These are phyloP conservation scores for Phrynocephalus vlangalii DNA, from an alignment of 2,797 vertebrate genomes.

Conservation along the genomic window DNA sequence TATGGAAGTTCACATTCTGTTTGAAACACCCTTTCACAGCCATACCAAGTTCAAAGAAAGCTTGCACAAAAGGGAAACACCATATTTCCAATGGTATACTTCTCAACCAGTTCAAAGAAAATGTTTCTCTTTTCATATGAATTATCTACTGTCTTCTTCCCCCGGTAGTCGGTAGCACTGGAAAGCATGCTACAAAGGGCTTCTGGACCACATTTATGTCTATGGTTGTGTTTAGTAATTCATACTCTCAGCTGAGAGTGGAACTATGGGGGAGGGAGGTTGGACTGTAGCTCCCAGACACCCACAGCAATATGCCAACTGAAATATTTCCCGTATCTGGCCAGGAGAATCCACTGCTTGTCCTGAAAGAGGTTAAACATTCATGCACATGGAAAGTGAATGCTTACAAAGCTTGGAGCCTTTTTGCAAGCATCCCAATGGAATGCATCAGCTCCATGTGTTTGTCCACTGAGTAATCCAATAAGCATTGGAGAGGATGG, in stretches of 20 bases:
- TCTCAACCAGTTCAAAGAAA: conserved; percentile 4
- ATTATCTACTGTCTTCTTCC: neutral
- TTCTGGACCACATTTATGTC: too few species aligned
- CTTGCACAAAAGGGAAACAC: neutral
- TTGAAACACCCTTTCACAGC: neutral
- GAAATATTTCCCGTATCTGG: too few species aligned
- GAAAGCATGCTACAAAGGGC: neutral
- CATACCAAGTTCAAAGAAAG: neutral
- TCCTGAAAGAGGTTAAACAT: neutral
- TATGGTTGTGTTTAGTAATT: neutral
- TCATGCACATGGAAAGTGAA: neutral
- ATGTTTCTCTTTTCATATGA: neutral
- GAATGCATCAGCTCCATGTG: too few species aligned
- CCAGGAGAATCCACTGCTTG: neutral
- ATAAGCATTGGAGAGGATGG: too few species aligned
- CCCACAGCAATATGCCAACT: too few species aligned
- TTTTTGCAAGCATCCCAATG: neutral
- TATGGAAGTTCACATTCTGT: neutral
- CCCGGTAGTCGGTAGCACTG: neutral
- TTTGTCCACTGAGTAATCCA: too few species aligned
- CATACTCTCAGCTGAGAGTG: too few species aligned
- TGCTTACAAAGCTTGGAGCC: neutral
- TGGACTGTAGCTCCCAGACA: too few species aligned
- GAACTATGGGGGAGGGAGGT: too few species aligned
- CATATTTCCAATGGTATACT: neutral